These are phyloP conservation scores for Oasisia sp. DNA, from an alignment of 2,888 invertebrate genomes.

Conservation along the genomic window DNA sequence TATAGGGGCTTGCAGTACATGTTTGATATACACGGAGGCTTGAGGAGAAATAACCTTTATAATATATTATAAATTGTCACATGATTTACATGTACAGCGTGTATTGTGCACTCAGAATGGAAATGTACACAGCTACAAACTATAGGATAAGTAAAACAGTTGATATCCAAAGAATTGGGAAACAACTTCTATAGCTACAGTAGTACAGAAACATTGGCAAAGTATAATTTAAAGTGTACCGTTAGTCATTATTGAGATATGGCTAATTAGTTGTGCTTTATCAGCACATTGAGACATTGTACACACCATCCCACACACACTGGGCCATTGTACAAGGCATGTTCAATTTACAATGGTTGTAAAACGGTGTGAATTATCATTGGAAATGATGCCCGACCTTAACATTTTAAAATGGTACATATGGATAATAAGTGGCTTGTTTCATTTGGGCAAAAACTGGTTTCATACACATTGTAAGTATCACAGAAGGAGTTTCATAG, in stretches of 20 bases:
- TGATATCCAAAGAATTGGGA: neutral
- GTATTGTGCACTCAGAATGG: neutral
- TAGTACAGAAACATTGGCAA: neutral
- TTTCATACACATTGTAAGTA: no score
- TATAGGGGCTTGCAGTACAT: no score
- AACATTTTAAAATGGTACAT: neutral
- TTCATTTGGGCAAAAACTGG: no score
- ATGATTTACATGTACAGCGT: neutral
- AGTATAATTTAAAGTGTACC: neutral
- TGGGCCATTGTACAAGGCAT: neutral
- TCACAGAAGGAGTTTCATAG: no score
- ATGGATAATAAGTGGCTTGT: neutral
- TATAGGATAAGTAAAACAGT: neutral
- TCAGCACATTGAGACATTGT: neutral
- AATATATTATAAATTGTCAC: neutral
- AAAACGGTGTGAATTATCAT: neutral
- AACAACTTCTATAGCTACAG: neutral
- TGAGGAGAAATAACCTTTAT: neutral
- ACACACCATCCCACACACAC: neutral
- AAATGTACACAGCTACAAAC: neutral
- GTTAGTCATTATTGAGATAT: neutral
- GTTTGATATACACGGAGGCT: no score
- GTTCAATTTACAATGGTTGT: neutral
- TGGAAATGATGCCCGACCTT: neutral
- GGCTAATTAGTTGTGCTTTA: neutral